phyloP scores from a whole-genome alignment of 2,888 invertebrate genomes.

The Drosophila flavopinicola region DNA sequence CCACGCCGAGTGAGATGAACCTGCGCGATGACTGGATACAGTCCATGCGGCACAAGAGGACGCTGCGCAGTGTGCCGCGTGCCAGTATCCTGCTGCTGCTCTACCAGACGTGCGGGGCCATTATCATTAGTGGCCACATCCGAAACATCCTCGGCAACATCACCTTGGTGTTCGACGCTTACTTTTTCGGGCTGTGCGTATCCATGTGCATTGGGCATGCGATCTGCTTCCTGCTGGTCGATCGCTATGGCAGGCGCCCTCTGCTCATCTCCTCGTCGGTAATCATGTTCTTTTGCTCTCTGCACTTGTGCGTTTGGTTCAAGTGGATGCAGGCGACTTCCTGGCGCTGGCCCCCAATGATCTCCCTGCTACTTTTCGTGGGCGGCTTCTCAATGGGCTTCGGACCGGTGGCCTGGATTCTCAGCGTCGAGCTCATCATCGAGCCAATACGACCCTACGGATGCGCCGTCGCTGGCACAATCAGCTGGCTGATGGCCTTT shows the following conservation, averaged over 20 bases:
- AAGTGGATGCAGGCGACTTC: not conserved
- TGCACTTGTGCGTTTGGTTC: conserved; percentile 5
- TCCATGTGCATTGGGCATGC: conserved; percentile 2
- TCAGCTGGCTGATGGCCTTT: conserved; percentile 28
- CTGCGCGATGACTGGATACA: not conserved
- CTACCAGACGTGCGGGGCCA: conserved; percentile 5
- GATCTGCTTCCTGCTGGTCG: conserved; percentile 31
- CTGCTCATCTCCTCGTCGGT: conserved; percentile 22
- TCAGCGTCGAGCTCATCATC: conserved; percentile 35
- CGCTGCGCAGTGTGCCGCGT: conserved; percentile 2
- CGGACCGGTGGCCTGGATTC: conserved; percentile 35
- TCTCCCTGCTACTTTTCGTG: not conserved
- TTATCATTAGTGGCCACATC: not conserved
- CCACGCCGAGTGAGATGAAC: not conserved
- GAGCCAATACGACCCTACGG: conserved; percentile 1
- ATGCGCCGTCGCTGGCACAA: conserved; percentile 13
- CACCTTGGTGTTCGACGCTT: rapidly evolving
- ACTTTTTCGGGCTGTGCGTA: not conserved
- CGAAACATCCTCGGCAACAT: not conserved
- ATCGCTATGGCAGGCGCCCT: conserved; percentile 22
- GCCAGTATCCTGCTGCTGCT: conserved; percentile 5
- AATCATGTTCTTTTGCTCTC: not conserved
- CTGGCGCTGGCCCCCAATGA: not conserved
- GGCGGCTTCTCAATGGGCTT: conserved; percentile 8
- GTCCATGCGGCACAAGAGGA: not conserved